These are phyloP conservation scores for Rhagonycha lutea DNA, from an alignment of 2,888 invertebrate species.

Conservation along the genomic window DNA sequence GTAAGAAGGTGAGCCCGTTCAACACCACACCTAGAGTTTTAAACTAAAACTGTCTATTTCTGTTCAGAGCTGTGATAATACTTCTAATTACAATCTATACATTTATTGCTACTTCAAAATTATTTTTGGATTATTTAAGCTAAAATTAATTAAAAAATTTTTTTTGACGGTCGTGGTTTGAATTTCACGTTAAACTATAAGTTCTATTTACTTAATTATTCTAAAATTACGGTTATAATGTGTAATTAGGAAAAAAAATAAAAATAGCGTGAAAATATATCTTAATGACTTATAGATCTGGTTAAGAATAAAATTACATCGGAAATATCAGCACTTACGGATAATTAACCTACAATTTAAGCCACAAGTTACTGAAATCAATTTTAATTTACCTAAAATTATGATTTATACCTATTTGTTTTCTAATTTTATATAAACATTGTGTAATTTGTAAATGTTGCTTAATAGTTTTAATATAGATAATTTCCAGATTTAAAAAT, in stretches of 20 bases:
- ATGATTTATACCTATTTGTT: background rate
- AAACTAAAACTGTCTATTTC: constrained; percentile 7
- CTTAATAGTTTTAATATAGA: background rate
- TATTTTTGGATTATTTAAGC: too few relatives aligned
- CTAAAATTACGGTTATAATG: background rate
- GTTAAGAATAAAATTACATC: background rate
- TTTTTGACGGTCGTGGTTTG: too few relatives aligned
- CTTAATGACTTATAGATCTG: background rate
- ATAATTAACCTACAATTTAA: background rate
- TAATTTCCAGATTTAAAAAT: background rate
- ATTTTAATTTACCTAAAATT: background rate
- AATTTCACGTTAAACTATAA: background rate
- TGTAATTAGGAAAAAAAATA: too few relatives aligned
- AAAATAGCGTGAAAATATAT: background rate
- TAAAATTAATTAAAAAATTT: too few relatives aligned
- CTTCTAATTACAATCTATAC: background rate
- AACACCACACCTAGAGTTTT: constrained; percentile 42
- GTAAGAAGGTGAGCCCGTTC: constrained; percentile 78
- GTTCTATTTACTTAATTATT: background rate
- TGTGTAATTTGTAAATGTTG: background rate
- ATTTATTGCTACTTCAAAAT: background rate
- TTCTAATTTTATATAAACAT: background rate
- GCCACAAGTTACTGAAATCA: background rate
- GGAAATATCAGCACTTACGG: background rate
- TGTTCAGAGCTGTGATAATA: constrained; percentile 21